Percentiles rank a stretch among this genome's conserved stretches.
These are phyloP conservation scores for Silurus lanzhouensis DNA, from an alignment of 2,797 vertebrate species.

Conservation along the genomic window DNA sequence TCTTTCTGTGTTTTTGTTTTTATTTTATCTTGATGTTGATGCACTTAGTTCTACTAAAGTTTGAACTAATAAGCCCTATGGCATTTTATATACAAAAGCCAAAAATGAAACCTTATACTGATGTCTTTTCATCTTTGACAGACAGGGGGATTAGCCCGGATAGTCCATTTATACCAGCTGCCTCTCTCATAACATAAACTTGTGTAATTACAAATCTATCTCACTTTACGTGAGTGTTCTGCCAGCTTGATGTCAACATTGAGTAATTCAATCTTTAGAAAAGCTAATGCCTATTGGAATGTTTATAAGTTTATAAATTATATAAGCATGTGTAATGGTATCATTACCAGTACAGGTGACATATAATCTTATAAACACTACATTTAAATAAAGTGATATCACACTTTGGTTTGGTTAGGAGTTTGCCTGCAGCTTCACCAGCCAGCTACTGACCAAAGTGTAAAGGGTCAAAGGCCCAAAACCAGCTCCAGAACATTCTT, in stretches of 20 bases:
- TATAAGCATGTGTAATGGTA: not conserved
- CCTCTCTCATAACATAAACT: conserved; percentile 7
- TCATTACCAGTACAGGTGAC: not conserved
- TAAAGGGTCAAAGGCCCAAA: conserved; percentile 35
- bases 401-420: not conserved
- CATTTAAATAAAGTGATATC: not conserved
- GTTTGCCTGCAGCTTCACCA: conserved; percentile 13
- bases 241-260: conserved; percentile 11
- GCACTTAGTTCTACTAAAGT: not conserved
- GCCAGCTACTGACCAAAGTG: conserved; percentile 10
- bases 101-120: conserved; percentile 18
- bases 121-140: conserved; percentile 16
- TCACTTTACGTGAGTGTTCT: conserved; percentile 7
- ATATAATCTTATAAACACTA: not conserved
- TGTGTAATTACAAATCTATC: conserved; percentile 4
- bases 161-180: conserved; percentile 21
- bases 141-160: not conserved
- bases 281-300: not conserved
- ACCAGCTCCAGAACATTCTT: conserved; percentile 46
- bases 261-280: conserved; percentile 4
- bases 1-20: not conserved
- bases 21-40: conserved; percentile 2
- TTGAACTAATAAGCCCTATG: conserved; percentile 15
- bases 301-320: not conserved
- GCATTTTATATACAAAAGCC: not conserved